These are phyloP conservation scores for Euplagia quadripunctaria DNA, from an alignment of 2,888 invertebrate genomes.

Conservation along the genomic window DNA sequence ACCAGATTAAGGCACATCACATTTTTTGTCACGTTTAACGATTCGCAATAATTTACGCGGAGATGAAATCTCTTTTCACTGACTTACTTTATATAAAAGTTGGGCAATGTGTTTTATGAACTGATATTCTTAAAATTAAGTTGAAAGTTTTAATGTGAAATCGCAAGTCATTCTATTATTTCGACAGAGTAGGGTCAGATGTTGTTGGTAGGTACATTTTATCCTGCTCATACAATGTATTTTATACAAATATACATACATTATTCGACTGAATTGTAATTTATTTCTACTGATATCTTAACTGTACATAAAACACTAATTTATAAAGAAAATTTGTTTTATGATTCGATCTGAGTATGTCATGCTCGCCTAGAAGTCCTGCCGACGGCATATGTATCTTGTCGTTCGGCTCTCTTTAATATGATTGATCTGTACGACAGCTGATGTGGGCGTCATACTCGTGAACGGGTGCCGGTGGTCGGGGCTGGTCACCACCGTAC, in stretches of 20 bases:
- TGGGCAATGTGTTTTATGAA: slow-evolving; percentile 9
- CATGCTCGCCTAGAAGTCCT: too few relatives aligned
- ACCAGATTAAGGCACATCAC: neutral
- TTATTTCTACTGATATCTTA: neutral
- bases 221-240: neutral
- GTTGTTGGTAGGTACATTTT: neutral
- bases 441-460: too few relatives aligned
- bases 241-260: neutral
- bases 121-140: slow-evolving; percentile 13
- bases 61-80: neutral
- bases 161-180: slow-evolving; percentile 5
- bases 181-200: neutral
- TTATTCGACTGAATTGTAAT: neutral
- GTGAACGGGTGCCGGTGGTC: too few relatives aligned
- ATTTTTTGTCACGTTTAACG: neutral
- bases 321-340: neutral
- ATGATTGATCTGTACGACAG: too few relatives aligned
- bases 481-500: too few relatives aligned
- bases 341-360: too few relatives aligned
- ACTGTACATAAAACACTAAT: neutral
- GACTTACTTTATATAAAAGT: neutral
- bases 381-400: too few relatives aligned
- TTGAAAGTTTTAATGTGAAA: slow-evolving; percentile 12
- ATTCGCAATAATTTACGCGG: neutral
- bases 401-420: too few relatives aligned